These are phyloP conservation scores for Momotus momota DNA, from an alignment of 2,797 vertebrate genomes.

Conservation along the genomic window DNA sequence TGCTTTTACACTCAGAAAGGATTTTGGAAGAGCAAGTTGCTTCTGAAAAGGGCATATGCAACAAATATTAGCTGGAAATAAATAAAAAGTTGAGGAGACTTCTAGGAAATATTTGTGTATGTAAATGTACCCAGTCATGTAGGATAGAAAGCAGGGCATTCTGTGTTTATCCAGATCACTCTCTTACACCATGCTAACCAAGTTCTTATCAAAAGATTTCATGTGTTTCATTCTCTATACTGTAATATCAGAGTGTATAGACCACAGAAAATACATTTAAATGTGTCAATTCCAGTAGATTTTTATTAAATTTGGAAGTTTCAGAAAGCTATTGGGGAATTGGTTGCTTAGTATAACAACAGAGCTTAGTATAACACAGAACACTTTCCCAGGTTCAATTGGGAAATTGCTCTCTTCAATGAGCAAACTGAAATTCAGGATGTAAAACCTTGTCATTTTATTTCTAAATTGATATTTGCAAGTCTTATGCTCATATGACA, in stretches of 20 bases:
- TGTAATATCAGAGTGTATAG: not conserved
- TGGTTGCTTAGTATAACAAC: not conserved
- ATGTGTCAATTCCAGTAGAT: not conserved
- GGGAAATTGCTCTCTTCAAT: not conserved
- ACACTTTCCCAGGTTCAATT: not conserved
- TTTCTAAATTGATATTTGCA: not conserved
- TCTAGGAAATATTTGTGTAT: constrained; percentile 42
- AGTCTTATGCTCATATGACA: not conserved
- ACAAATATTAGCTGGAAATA: constrained; percentile 54
- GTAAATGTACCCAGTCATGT: not conserved
- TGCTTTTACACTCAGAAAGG: constrained; percentile 4
- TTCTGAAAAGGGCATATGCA: constrained; percentile 31
- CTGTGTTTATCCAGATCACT: not conserved
- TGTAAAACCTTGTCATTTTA: not conserved
- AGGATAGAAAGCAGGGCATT: not conserved
- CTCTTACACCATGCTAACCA: not conserved
- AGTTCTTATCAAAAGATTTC: not conserved
- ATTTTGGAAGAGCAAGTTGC: constrained; percentile 20
- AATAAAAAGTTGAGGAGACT: constrained; percentile 23
- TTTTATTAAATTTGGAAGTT: constrained; percentile 14
- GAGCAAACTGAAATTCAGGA: not conserved
- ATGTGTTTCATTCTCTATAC: not conserved
- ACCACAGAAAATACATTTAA: not conserved
- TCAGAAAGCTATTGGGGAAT: not conserved
- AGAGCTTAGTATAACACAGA: not conserved